phyloP scores from a whole-genome alignment of 1,140 invertebrate genomes.

The Bombus fervidus region DNA sequence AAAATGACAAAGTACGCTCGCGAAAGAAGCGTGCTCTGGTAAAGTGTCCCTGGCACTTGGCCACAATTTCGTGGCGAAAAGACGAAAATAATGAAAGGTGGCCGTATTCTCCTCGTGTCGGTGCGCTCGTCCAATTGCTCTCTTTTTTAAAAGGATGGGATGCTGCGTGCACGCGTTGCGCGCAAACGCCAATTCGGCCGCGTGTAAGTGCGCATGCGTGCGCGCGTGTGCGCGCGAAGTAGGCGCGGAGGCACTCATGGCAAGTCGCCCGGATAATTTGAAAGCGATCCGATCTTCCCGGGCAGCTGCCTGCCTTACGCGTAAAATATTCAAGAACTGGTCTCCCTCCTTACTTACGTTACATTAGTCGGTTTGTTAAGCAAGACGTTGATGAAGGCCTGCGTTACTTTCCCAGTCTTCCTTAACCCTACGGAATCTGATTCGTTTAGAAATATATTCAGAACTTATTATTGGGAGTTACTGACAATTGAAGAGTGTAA shows the following conservation, averaged over 20 bases:
- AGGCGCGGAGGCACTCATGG: constrained; percentile 72
- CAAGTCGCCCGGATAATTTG: constrained; percentile 82
- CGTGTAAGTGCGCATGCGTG: constrained; percentile 46
- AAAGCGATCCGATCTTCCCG: constrained; percentile 80
- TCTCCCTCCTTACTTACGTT: constrained; percentile 55
- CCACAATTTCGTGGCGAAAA: constrained; percentile 48
- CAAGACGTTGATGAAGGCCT: constrained; percentile 55
- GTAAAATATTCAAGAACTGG: constrained; percentile 82
- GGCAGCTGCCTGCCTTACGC: constrained; percentile 82
- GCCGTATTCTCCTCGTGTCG: constrained; percentile 15
- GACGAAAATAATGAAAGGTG: constrained; percentile 61
- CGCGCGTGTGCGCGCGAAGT: constrained; percentile 43
- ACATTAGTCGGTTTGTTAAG: constrained; percentile 67
- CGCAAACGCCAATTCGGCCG: neutral
- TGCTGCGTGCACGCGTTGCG: constrained; percentile 37
- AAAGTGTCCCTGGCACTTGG: constrained; percentile 31
- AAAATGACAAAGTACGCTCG: constrained; percentile 1
- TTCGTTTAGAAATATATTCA: constrained; percentile 12
- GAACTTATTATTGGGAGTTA: neutral
- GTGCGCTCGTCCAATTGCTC: constrained; percentile 16
- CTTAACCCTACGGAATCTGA: neutral
- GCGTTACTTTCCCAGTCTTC: constrained; percentile 32
- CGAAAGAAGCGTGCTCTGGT: neutral
- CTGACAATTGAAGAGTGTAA: neutral
- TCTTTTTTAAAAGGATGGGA: constrained; percentile 30